Percentiles rank a stretch among this genome's conserved stretches.
phyloP scores from a whole-genome alignment of 30 jellyfish, hydroid and myxozoan genomes.

The Catostylus mosaicus region DNA sequence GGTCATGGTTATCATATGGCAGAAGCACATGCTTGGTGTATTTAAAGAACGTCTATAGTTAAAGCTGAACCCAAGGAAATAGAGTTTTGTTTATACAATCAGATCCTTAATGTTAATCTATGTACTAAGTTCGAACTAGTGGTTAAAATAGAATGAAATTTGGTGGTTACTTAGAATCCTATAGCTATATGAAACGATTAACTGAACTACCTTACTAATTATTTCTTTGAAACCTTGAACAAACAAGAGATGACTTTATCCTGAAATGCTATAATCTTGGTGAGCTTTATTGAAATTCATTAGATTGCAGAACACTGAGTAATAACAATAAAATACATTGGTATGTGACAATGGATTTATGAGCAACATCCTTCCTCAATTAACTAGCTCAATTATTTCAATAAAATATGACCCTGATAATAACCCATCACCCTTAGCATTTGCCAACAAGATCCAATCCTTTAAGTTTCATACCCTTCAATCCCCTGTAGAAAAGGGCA shows the following conservation, averaged over 20 bases:
- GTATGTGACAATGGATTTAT: neutral
- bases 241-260: neutral
- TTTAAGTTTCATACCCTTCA: too few species aligned
- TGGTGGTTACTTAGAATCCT: neutral
- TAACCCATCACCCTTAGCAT: neutral
- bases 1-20: too few species aligned
- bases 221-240: neutral
- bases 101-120: neutral
- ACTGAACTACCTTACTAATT: slow-evolving; percentile 1
- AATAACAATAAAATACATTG: neutral
- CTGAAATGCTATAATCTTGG: neutral
- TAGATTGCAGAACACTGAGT: neutral
- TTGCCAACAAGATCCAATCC: neutral
- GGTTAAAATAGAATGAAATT: neutral
- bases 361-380: neutral
- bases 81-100: neutral
- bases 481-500: too few species aligned
- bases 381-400: too few species aligned
- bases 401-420: neutral
- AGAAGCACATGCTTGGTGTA: neutral
- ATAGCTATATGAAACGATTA: neutral
- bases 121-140: slow-evolving; percentile 7
- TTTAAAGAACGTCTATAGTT: neutral
- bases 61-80: neutral
- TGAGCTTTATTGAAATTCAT: neutral